These are phyloP conservation scores for Pterocles orientalis DNA, from an alignment of 2,113 vertebrate species.

Conservation along the genomic window DNA sequence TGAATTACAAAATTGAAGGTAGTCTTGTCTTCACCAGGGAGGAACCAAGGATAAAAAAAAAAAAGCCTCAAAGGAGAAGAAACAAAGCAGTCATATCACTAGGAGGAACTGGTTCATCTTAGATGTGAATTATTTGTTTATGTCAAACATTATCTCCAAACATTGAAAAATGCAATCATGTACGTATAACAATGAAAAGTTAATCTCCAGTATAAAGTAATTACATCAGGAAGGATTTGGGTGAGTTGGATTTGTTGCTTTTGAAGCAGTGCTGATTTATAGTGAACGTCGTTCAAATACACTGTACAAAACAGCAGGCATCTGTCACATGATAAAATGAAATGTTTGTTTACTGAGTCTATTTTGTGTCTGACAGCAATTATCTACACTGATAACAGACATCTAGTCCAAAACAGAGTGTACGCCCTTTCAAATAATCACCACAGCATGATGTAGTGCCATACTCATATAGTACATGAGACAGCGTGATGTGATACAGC, in stretches of 20 bases:
- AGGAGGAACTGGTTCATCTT: not conserved
- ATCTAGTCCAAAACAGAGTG: conserved; percentile 65
- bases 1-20: not conserved
- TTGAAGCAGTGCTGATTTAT: conserved; percentile 33
- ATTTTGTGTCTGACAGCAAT: conserved; percentile 68
- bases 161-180: not conserved
- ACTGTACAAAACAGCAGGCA: conserved; percentile 11
- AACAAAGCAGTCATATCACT: accelerated
- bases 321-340: conserved; percentile 56
- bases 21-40: not conserved
- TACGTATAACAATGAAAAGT: not conserved
- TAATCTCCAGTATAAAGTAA: conserved; percentile 20
- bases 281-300: not conserved
- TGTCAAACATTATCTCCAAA: not conserved
- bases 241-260: not conserved
- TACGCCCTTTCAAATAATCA: conserved; percentile 66
- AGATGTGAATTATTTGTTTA: conserved; percentile 11
- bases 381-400: conserved; percentile 66
- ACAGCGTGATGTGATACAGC: conserved; percentile 14
- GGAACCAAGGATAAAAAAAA: not conserved
- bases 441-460: conserved; percentile 14
- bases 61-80: accelerated
- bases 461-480: conserved; percentile 12
- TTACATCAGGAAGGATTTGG: conserved; percentile 46
- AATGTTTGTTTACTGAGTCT: conserved; percentile 61